phyloP scores from a whole-genome alignment of 2,113 vertebrate species.

The Tiliqua scincoides region DNA sequence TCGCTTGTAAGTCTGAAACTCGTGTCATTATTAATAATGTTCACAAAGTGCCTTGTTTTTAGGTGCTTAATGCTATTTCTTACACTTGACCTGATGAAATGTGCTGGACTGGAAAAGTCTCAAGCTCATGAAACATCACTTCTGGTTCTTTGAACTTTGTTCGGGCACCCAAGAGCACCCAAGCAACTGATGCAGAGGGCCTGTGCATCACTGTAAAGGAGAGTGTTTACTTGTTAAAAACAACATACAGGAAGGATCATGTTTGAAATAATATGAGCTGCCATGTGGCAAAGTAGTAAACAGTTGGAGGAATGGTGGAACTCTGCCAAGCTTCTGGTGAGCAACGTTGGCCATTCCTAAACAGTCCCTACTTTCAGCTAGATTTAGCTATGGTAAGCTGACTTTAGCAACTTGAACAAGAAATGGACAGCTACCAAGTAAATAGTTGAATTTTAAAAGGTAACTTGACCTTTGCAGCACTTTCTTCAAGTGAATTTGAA shows the following conservation, averaged over 20 bases:
- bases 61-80: too few species aligned
- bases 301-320: not conserved
- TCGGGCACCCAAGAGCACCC: too few species aligned
- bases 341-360: not conserved
- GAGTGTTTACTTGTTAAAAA: too few species aligned
- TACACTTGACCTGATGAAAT: not conserved
- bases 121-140: not conserved
- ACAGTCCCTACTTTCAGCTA: not conserved
- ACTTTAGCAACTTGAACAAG: not conserved
- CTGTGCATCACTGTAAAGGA: not conserved
- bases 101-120: not conserved
- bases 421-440: not conserved
- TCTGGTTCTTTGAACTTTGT: not conserved
- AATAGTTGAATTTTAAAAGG: not conserved
- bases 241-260: accelerated
- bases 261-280: not conserved
- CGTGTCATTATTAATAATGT: too few species aligned
- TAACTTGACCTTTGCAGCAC: not conserved
- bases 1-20: too few species aligned
- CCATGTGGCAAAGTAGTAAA: not conserved
- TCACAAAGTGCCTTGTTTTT: too few species aligned
- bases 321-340: not conserved
- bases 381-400: not conserved
- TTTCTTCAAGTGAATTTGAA: not conserved
- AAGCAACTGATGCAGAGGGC: not conserved